These are phyloP conservation scores for Petrocephalus sullivani DNA, from an alignment of 2,797 vertebrate genomes.

Conservation along the genomic window DNA sequence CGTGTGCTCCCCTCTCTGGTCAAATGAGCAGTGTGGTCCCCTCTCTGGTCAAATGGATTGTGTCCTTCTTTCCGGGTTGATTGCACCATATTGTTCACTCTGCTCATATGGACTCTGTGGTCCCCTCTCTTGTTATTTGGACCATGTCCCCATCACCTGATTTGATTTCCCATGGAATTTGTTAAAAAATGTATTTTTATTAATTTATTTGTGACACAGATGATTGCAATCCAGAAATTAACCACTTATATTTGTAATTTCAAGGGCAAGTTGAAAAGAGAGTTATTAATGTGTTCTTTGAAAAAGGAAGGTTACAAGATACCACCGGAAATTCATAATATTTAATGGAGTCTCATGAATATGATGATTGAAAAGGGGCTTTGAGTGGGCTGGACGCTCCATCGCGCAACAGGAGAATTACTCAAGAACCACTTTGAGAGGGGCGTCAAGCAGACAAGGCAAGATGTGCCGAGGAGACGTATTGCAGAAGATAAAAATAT, in stretches of 20 bases:
- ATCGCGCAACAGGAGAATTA: neutral
- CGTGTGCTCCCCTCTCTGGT: no score
- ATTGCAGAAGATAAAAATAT: neutral
- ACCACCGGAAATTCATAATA: neutral
- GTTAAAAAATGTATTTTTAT: neutral
- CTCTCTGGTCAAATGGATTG: no score
- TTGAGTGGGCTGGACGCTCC: neutral
- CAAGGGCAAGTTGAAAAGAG: neutral
- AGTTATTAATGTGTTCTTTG: neutral
- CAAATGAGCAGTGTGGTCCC: no score
- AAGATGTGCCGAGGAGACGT: neutral
- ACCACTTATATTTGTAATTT: neutral
- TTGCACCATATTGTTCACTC: no score
- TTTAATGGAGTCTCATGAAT: constrained; percentile 1
- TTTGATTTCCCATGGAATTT: no score
- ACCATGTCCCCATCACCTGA: no score
- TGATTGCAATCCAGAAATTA: neutral
- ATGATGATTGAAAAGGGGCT: neutral
- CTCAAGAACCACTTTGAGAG: constrained; percentile 5
- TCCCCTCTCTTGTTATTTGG: no score
- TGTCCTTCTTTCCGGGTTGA: no score
- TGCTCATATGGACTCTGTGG: no score
- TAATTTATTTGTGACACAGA: neutral
- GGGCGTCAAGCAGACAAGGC: neutral
- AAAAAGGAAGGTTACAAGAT: neutral